Percentiles rank a stretch among this genome's conserved stretches.
phyloP scores from a whole-genome alignment of 2,888 invertebrate species.

The Apotomis turbidana region DNA sequence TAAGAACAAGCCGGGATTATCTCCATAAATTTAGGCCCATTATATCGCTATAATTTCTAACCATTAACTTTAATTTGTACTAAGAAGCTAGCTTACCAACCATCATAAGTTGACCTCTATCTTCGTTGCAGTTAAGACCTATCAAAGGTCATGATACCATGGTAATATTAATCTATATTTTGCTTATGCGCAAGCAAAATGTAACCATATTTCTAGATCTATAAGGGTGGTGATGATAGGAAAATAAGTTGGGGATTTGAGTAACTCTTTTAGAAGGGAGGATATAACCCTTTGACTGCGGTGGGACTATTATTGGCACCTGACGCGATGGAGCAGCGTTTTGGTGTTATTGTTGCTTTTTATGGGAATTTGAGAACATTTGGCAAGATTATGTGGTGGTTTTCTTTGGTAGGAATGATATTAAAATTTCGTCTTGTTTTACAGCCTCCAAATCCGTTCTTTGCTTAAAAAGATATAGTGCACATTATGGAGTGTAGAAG shows the following conservation, averaged over 20 bases:
- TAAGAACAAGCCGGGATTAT: slow-evolving; percentile 54
- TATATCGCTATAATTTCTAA: slow-evolving; percentile 56
- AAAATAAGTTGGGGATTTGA: slow-evolving; percentile 15
- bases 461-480: too few relatives aligned
- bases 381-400: slow-evolving; percentile 14
- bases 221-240: neutral
- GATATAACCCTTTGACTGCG: slow-evolving; percentile 54
- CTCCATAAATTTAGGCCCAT: slow-evolving; percentile 56
- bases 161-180: neutral
- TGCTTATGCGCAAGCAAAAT: neutral
- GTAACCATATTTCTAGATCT: neutral
- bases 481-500: too few relatives aligned
- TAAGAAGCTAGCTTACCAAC: slow-evolving; percentile 50
- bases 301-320: slow-evolving; percentile 55
- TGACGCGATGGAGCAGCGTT: slow-evolving; percentile 49
- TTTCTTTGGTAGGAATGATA: neutral
- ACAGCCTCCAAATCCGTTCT: too few relatives aligned
- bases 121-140: slow-evolving; percentile 8
- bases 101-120: slow-evolving; percentile 46
- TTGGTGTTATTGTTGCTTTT: slow-evolving; percentile 45
- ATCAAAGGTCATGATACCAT: slow-evolving; percentile 20
- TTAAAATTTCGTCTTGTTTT: too few relatives aligned
- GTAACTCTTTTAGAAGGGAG: slow-evolving; percentile 45
- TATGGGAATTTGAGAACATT: slow-evolving; percentile 36
- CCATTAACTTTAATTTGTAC: slow-evolving; percentile 62